Evolutionary conservation across 2,797 vertebrate genomes (phyloP).

Genomic region (Geotrypetes seraphini): DNA sequence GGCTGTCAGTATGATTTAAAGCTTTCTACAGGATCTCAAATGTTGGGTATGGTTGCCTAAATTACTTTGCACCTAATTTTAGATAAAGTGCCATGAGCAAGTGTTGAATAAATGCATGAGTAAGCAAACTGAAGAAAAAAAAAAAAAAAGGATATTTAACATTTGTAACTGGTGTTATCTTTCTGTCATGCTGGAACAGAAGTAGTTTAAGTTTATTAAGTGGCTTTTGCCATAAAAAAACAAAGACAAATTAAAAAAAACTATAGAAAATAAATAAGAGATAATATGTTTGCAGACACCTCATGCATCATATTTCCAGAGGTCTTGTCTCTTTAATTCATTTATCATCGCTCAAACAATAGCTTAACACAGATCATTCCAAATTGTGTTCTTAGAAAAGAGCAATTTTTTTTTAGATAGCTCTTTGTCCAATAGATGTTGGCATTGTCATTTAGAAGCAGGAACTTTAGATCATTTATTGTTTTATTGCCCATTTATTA

Average conservation of each 20-base stretch:
- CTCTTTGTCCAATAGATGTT: no score
- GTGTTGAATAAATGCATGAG: conserved; percentile 56
- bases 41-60: conserved; percentile 46
- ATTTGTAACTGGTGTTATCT: conserved; percentile 47
- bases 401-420: no score
- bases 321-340: conserved; percentile 26
- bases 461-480: no score
- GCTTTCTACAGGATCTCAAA: conserved; percentile 45
- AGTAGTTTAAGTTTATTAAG: conserved; percentile 41
- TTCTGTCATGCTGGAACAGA: conserved; percentile 39
- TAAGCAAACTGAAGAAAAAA: conserved; percentile 52
- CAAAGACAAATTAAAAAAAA: background rate
- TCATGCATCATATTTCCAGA: conserved; percentile 45
- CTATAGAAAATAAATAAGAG: background rate
- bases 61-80: conserved; percentile 64
- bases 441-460: no score
- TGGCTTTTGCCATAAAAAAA: conserved; percentile 17
- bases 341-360: conserved; percentile 3
- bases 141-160: conserved; percentile 52
- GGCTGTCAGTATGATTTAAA: conserved; percentile 61
- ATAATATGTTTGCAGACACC: conserved; percentile 30
- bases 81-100: conserved; percentile 52
- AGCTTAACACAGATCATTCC: conserved; percentile 9
- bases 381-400: conserved; percentile 15
- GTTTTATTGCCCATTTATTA: no score